Conservation (phyloP, 2,888 invertebrate genomes). For the Anthrax anthrax region DNA sequence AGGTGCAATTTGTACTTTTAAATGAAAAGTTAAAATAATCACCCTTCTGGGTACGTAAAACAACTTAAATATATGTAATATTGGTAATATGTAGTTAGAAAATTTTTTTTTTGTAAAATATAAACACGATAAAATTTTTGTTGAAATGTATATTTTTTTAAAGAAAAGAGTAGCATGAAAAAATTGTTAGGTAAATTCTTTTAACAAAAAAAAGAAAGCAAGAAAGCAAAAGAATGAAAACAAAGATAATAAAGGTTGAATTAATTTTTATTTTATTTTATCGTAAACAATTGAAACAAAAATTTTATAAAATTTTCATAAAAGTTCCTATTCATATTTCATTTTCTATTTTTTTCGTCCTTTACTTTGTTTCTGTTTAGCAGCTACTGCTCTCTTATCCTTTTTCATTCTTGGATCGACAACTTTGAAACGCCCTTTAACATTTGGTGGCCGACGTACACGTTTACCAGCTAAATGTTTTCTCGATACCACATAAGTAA, state of each 20-base stretch:
- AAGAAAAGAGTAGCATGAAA: neutral
- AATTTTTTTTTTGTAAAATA: too few relatives aligned
- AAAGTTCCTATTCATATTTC: too few relatives aligned
- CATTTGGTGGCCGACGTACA: conserved; percentile 65
- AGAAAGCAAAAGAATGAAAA: too few relatives aligned
- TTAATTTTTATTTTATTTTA: too few relatives aligned
- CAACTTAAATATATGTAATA: too few relatives aligned
- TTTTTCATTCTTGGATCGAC: conserved; percentile 96
- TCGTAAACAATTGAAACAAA: too few relatives aligned
- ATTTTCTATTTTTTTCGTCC: conserved; percentile 3
- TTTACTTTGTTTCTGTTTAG: conserved; percentile 2
- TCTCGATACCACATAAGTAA: conserved; percentile 88
- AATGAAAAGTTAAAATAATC: neutral
- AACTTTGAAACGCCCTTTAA: conserved; percentile 85
- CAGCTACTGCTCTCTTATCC: conserved; percentile 51
- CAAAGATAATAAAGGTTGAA: too few relatives aligned
- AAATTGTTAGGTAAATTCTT: neutral
- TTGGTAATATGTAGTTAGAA: neutral
- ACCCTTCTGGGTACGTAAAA: neutral
- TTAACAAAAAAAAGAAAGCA: too few relatives aligned
- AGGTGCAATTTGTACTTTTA: neutral
- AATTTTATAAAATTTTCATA: too few relatives aligned
- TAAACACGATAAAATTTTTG: too few relatives aligned
- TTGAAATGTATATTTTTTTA: neutral
- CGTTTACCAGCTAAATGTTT: conserved; percentile 67